phyloP scores from a whole-genome alignment of 2,888 invertebrate species.

The Seira sanloemensis region DNA sequence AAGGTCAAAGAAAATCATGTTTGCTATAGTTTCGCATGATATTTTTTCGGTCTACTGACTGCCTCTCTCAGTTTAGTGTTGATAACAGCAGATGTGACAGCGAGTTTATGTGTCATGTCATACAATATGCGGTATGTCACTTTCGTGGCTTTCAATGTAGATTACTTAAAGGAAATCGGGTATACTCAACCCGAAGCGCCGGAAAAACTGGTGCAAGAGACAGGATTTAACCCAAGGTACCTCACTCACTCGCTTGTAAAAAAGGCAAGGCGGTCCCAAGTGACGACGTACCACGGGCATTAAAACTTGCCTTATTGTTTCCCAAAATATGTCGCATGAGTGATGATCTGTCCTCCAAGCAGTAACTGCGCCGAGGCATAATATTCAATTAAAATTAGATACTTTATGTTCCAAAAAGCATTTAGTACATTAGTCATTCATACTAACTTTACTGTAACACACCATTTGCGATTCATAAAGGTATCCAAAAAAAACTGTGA shows the following conservation, averaged over 20 bases:
- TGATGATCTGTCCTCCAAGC: not conserved
- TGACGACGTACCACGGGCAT: not conserved
- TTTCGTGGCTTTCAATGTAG: not conserved
- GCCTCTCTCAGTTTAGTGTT: not conserved
- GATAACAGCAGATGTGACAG: constrained; percentile 3
- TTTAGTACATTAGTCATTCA: not conserved
- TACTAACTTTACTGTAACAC: too few species aligned
- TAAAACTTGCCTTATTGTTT: not conserved
- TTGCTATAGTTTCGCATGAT: constrained; percentile 5
- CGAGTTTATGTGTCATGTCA: constrained; percentile 21
- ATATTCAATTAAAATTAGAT: constrained; percentile 34
- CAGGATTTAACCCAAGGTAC: constrained; percentile 14
- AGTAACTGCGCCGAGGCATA: not conserved
- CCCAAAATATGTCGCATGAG: not conserved
- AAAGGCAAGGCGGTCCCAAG: not conserved
- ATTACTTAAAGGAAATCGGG: not conserved
- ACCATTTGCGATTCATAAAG: not conserved
- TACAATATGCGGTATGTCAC: not conserved
- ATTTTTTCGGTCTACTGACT: constrained; percentile 11
- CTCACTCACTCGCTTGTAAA: not conserved
- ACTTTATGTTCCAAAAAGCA: not conserved
- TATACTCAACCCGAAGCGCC: not conserved
- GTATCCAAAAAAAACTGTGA: not conserved
- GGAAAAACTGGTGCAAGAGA: not conserved
- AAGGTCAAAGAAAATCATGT: not conserved